Base-by-base conservation (phyloP, 2,797 vertebrate genomes). In the Sebastes umbrosus region DNA sequence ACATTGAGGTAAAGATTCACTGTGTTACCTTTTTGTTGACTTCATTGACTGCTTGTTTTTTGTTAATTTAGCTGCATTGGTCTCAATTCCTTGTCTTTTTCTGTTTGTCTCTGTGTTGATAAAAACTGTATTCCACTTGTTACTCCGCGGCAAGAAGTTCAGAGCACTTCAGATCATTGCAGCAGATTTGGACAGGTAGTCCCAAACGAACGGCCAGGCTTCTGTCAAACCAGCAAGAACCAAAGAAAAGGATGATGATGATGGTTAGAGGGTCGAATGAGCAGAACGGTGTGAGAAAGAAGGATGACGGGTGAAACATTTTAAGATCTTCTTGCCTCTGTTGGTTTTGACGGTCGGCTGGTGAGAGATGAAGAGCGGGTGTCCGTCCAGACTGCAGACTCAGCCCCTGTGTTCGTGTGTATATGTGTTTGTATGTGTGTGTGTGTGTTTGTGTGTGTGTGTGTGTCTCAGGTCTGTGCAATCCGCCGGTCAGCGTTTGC, bases 1-100 rank as follows among this genome's bases (percentile, higher is more conserved):
- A 87, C 79, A 87, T 82, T 86, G 88, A 89, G 85, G 87, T 85
- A 82, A 82, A 77, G 52, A 87, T 69, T 80, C 22, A 80, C 62
- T 71, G 85, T 69, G 68, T 89, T 73, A 25, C 58, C 31, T 85
- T 87, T 84, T 63, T 85, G 78, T 82, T 79, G 60, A 82, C n/a
- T 72, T 83, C 31, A 34, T n/a, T 82, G 52, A 75, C 16, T 77
- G 64, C 62, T 73, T 12, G 66, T 79, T 73, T 63, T 34, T 50
- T 66, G 65, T 71, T 77, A 24, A 55, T 88, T 74, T 22, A 27
- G 39, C 58, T 81, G 55, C 50, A n/a, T 84, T 80, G 69, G 75
- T 73, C 34, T 76, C 7, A 22, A 64, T 71, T 65, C 13, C 77
- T 8, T 9, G 11, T 39, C 31, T 60, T 73, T 59, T 76, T 80